Evolutionary conservation across 1,140 invertebrate species (phyloP).

Genomic region (Drosophila pruinosa): DNA sequence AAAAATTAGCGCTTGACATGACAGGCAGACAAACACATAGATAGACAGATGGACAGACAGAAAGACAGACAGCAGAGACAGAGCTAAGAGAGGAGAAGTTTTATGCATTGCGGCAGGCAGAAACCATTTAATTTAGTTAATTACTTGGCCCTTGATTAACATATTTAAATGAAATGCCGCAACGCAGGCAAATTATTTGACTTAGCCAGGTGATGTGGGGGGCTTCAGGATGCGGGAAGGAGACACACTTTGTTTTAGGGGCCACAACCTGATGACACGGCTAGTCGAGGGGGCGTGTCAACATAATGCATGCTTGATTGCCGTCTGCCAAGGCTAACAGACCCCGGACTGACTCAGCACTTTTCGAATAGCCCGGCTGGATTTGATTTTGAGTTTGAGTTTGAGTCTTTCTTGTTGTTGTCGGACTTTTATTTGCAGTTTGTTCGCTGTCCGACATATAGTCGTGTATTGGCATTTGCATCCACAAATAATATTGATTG

Average conservation of each 20-base stretch:
- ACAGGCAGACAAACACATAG: conserved; percentile 12
- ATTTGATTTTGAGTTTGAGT: conserved; percentile 13
- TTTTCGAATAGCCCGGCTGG: background rate
- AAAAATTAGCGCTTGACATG: conserved; percentile 44
- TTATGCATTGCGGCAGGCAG: conserved; percentile 21
- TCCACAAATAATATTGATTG: conserved; percentile 10
- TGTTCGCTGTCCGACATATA: background rate
- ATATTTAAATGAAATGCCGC: conserved; percentile 48
- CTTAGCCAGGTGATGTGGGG: background rate
- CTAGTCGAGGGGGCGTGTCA: conserved; percentile 22
- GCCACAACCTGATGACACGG: conserved; percentile 20
- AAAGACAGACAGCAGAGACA: background rate
- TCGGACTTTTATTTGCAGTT: background rate
- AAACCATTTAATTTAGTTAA: conserved; percentile 47
- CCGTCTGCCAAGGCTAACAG: conserved; percentile 2
- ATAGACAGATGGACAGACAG: background rate
- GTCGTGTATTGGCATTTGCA: background rate
- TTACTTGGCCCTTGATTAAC: conserved; percentile 52
- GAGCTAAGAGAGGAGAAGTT: background rate
- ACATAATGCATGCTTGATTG: conserved; percentile 40
- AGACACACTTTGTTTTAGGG: background rate
- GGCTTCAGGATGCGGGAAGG: background rate
- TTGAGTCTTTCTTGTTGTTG: background rate
- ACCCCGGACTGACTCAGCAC: conserved; percentile 17
- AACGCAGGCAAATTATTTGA: conserved; percentile 40